phyloP scores from a whole-genome alignment of 2,888 invertebrate genomes.

The Cyclophora punctaria region DNA sequence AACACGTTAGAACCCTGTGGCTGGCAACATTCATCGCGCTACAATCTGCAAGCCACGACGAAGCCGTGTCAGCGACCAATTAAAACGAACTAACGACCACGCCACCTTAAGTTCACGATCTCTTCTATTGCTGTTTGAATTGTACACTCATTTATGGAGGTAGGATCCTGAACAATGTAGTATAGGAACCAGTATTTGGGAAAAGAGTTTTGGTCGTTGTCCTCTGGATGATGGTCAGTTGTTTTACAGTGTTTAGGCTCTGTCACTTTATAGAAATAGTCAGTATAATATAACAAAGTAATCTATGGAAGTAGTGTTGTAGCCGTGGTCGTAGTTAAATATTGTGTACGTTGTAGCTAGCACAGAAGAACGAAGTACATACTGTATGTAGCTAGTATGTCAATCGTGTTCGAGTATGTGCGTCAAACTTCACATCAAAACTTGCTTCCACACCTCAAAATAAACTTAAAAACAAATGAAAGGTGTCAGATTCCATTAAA shows the following conservation, averaged over 20 bases:
- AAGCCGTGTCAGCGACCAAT: constrained; percentile 39
- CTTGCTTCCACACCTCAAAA: background rate
- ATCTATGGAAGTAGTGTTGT: background rate
- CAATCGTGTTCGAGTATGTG: too few relatives aligned
- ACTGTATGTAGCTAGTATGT: too few relatives aligned
- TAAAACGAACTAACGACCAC: constrained; percentile 33
- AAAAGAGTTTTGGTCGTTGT: too few relatives aligned
- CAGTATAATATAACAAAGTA: too few relatives aligned
- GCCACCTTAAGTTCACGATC: constrained; percentile 13
- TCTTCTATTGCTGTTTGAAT: constrained; percentile 7
- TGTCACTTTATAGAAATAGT: background rate
- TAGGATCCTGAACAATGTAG: too few relatives aligned
- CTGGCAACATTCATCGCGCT: constrained; percentile 20
- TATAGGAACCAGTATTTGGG: too few relatives aligned
- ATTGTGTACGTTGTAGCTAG: too few relatives aligned
- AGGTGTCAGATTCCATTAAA: constrained; percentile 11
- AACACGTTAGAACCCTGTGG: constrained; percentile 30
- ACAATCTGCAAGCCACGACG: constrained; percentile 41
- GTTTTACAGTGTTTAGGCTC: too few relatives aligned
- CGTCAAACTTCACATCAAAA: too few relatives aligned
- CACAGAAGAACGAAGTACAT: too few relatives aligned
- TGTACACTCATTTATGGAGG: background rate
- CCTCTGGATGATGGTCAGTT: too few relatives aligned
- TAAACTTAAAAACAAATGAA: background rate
- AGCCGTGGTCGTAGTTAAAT: background rate